phyloP scores from a whole-genome alignment of 1,140 invertebrate species.

The Drosophila guanche region DNA sequence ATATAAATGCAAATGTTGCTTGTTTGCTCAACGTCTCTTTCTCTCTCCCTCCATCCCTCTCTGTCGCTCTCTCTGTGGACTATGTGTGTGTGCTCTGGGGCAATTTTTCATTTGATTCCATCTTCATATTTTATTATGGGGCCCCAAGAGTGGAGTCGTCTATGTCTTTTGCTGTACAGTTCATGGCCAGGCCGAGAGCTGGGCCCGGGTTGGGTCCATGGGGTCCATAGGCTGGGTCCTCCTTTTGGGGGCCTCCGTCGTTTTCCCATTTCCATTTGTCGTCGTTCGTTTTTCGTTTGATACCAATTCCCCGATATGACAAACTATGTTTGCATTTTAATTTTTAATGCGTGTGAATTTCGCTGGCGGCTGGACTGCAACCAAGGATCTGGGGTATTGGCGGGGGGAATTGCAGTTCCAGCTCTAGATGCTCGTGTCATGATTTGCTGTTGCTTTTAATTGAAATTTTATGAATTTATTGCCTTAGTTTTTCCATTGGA shows the following conservation, averaged over 20 bases:
- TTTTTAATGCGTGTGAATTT: conserved; percentile 83
- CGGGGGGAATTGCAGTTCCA: conserved; percentile 7
- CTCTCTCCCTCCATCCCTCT: no score
- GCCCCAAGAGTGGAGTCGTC: conserved; percentile 29
- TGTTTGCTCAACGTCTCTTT: conserved; percentile 47
- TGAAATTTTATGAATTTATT: conserved; percentile 83
- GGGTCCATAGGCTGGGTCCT: not conserved
- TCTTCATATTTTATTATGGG: conserved; percentile 81
- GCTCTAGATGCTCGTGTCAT: conserved; percentile 71
- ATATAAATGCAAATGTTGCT: conserved; percentile 79
- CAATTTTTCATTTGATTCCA: conserved; percentile 83
- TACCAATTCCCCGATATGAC: conserved; percentile 82
- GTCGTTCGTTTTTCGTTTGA: conserved; percentile 55
- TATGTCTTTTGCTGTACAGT: conserved; percentile 12
- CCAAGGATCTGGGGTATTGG: conserved; percentile 1
- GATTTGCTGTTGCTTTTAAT: conserved; percentile 83
- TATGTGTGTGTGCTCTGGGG: conserved; percentile 70
- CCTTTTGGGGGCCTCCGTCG: conserved; percentile 1
- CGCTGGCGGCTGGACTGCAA: conserved; percentile 58
- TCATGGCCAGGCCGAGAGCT: conserved; percentile 22
- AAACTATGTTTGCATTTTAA: conserved; percentile 82
- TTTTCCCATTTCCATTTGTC: conserved; percentile 73
- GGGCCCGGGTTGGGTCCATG: not conserved
- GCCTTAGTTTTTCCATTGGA: conserved; percentile 51
- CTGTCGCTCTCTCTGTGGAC: conserved; percentile 8